Percentiles rank a stretch among this genome's conserved stretches.
Evolutionary conservation across 2,797 vertebrate genomes (phyloP).

Genomic region (Tragelaphus eurycerus): DNA sequence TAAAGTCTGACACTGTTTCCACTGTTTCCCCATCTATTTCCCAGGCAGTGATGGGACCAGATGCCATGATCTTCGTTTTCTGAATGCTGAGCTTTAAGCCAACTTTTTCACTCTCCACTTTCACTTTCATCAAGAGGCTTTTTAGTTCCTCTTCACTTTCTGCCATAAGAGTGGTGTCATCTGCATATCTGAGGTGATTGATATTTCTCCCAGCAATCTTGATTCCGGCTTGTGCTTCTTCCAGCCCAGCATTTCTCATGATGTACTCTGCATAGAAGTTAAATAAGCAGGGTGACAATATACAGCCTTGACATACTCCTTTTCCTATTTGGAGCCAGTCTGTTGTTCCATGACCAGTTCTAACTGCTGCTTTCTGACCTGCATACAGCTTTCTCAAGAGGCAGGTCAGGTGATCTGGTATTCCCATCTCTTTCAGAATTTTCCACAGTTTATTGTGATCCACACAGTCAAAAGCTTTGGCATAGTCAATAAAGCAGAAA

Average conservation of each 20-base stretch:
- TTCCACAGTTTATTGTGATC: too few relatives aligned
- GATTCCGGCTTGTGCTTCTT: background rate
- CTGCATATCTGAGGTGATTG: background rate
- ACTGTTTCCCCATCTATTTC: too few relatives aligned
- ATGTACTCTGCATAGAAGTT: background rate
- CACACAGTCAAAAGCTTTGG: too few relatives aligned
- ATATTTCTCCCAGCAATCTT: background rate
- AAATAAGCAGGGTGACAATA: background rate
- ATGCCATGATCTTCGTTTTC: too few relatives aligned
- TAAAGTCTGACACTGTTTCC: too few relatives aligned
- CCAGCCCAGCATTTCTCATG: background rate
- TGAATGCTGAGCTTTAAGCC: background rate
- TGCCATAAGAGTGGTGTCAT: background rate
- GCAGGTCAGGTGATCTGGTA: too few relatives aligned
- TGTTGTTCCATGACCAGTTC: background rate
- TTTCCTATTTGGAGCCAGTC: background rate
- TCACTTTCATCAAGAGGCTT: background rate
- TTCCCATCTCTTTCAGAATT: too few relatives aligned
- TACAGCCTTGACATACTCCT: background rate
- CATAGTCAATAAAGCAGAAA: background rate
- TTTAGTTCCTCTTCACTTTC: background rate
- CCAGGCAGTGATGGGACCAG: too few relatives aligned
- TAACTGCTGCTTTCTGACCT: background rate
- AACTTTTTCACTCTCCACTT: background rate
- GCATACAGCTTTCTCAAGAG: too few relatives aligned